Conservation (phyloP, 1,140 invertebrate species). For the Drosophila ohnishii region DNA sequence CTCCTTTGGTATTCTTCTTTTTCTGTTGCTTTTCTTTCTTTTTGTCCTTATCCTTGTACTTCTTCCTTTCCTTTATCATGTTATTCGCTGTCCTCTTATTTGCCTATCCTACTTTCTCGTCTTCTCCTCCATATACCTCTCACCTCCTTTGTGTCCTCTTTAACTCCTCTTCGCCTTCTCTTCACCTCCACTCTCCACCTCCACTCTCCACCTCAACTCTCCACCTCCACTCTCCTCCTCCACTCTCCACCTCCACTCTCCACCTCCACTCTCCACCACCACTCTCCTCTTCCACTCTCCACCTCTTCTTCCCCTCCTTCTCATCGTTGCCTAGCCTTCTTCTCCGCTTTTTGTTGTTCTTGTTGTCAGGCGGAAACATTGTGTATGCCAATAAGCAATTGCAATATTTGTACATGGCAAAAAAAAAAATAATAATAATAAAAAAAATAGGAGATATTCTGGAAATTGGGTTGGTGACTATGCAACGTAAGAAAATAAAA, state of each 20-base stretch:
- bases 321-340: not conserved
- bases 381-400: conserved; percentile 45
- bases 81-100: not conserved
- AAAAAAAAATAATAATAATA: not conserved
- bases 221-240: not conserved
- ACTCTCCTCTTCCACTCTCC: too few species aligned
- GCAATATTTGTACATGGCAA: conserved; percentile 30
- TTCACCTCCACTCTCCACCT: not conserved
- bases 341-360: conserved; percentile 6
- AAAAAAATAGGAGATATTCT: conserved; percentile 2
- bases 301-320: not conserved
- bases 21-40: not conserved
- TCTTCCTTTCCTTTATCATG: not conserved
- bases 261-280: not conserved
- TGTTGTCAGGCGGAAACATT: conserved; percentile 42
- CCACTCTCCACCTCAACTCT: not conserved
- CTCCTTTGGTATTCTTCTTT: not conserved
- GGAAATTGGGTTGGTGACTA: conserved; percentile 4
- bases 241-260: not conserved
- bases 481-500: not conserved
- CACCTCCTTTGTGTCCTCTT: not conserved
- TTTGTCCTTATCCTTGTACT: not conserved
- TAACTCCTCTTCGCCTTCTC: not conserved
- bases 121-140: not conserved
- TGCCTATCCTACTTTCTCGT: not conserved